A percentile compares a stretch with the other conserved stretches of the same genome.
phyloP scores from a whole-genome alignment of 2,113 vertebrate species.

The Hepsetus odoe region DNA sequence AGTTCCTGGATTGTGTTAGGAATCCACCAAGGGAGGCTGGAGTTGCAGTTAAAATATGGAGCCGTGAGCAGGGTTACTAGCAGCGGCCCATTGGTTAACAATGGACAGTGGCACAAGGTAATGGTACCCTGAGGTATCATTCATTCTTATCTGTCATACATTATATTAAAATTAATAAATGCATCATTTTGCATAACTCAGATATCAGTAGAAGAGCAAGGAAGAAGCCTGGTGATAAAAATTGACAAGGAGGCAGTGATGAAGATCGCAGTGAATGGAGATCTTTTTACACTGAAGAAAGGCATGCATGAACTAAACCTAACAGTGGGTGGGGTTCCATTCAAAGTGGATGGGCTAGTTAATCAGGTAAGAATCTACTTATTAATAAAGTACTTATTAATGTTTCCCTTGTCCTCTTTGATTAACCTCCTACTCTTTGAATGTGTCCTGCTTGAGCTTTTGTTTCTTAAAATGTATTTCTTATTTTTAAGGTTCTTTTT shows the following conservation, averaged over 20 bases:
- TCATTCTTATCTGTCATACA: neutral
- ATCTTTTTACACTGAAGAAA: constrained; percentile 85
- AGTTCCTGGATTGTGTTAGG: constrained; percentile 92
- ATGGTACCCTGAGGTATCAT: constrained; percentile 41
- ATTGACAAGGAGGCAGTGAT: constrained; percentile 95
- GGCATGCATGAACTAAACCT: constrained; percentile 93
- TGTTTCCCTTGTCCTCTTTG: no score
- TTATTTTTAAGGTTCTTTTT: no score
- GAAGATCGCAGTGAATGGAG: constrained; percentile 92
- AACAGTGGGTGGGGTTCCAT: constrained; percentile 93
- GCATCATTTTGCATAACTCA: constrained; percentile 52
- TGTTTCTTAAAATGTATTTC: no score
- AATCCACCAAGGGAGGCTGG: constrained; percentile 86
- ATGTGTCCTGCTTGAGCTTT: no score
- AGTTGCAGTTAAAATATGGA: constrained; percentile 89
- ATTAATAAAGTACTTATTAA: neutral
- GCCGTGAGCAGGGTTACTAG: constrained; percentile 87
- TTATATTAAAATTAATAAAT: no score
- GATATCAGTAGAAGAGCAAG: constrained; percentile 95
- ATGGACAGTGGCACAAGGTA: constrained; percentile 93
- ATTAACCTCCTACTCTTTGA: no score
- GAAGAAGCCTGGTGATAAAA: constrained; percentile 88
- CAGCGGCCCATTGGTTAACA: constrained; percentile 86
- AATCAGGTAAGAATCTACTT: constrained; percentile 79
- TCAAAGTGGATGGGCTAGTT: constrained; percentile 83